Percentiles rank a stretch among this genome's conserved stretches.
phyloP scores from a whole-genome alignment of 2,888 invertebrate species.

The Eudemis profundana region DNA sequence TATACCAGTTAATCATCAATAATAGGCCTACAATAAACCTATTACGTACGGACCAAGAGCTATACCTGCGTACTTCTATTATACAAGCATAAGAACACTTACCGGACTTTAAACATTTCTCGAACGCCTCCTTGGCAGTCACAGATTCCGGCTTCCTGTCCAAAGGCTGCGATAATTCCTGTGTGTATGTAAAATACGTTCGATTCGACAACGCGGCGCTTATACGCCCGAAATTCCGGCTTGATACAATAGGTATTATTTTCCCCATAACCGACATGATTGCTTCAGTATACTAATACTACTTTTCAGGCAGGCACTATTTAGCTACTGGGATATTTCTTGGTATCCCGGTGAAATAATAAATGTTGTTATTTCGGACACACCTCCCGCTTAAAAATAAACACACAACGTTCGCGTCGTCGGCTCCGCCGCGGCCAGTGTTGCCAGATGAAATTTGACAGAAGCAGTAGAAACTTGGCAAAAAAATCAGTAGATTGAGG shows the following conservation, averaged over 20 bases:
- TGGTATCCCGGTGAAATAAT: slow-evolving; percentile 22
- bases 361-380: slow-evolving; percentile 35
- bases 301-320: slow-evolving; percentile 9
- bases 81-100: slow-evolving; percentile 57
- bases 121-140: slow-evolving; percentile 91
- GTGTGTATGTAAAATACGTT: slow-evolving; percentile 91
- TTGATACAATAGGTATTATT: slow-evolving; percentile 68
- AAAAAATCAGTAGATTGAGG: too few species aligned
- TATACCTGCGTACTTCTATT: slow-evolving; percentile 10
- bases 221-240: slow-evolving; percentile 67
- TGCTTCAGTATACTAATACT: background rate
- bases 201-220: slow-evolving; percentile 75
- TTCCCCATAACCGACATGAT: slow-evolving; percentile 74
- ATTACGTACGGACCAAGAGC: slow-evolving; percentile 22
- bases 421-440: slow-evolving; percentile 33
- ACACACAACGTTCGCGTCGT: slow-evolving; percentile 29
- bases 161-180: slow-evolving; percentile 92
- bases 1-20: slow-evolving; percentile 34
- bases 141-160: slow-evolving; percentile 90
- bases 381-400: slow-evolving; percentile 39
- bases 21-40: slow-evolving; percentile 36
- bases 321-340: slow-evolving; percentile 12
- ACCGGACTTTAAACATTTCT: slow-evolving; percentile 92
- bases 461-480: too few species aligned
- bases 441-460: too few species aligned